A percentile compares a stretch with the other conserved stretches of the same genome.
These are phyloP conservation scores for Dinothrombium tinctorium DNA, from an alignment of 1,140 invertebrate species.

Conservation along the genomic window DNA sequence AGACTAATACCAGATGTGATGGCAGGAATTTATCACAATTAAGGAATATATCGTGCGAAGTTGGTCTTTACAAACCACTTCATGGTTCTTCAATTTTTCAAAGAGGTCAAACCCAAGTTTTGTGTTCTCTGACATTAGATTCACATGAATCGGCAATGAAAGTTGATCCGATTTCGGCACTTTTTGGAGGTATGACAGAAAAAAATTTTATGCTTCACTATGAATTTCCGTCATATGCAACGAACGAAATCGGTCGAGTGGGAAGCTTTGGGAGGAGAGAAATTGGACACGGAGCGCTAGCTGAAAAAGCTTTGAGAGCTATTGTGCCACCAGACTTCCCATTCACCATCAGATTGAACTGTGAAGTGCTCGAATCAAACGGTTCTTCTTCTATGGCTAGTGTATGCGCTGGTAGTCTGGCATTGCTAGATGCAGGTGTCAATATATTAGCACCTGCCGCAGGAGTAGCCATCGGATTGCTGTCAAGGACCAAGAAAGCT, in stretches of 20 bases:
- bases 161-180: slow-evolving; percentile 60
- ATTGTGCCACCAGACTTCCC: slow-evolving; percentile 58
- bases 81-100: slow-evolving; percentile 94
- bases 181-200: slow-evolving; percentile 68
- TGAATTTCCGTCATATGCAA: slow-evolving; percentile 93
- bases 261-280: slow-evolving; percentile 44
- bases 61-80: slow-evolving; percentile 61
- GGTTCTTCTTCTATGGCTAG: slow-evolving; percentile 91
- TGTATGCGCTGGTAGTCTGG: slow-evolving; percentile 79
- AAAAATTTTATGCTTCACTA: slow-evolving; percentile 97
- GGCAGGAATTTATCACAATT: slow-evolving; percentile 49
- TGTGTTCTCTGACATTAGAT: slow-evolving; percentile 85
- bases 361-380: slow-evolving; percentile 32
- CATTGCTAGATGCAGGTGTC: slow-evolving; percentile 86
- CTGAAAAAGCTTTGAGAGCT: slow-evolving; percentile 63
- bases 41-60: slow-evolving; percentile 55
- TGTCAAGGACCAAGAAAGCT: slow-evolving; percentile 34
- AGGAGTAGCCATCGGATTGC: slow-evolving; percentile 82
- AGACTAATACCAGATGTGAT: slow-evolving; percentile 50
- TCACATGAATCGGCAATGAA: slow-evolving; percentile 71
- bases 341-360: slow-evolving; percentile 70
- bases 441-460: slow-evolving; percentile 49
- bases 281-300: slow-evolving; percentile 78
- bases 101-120: slow-evolving; percentile 86
- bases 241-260: slow-evolving; percentile 58